A percentile compares a stretch with the other conserved stretches of the same genome.
Evolutionary conservation across 2,113 vertebrate genomes (phyloP).

Genomic region (Bostrychus sinensis): DNA sequence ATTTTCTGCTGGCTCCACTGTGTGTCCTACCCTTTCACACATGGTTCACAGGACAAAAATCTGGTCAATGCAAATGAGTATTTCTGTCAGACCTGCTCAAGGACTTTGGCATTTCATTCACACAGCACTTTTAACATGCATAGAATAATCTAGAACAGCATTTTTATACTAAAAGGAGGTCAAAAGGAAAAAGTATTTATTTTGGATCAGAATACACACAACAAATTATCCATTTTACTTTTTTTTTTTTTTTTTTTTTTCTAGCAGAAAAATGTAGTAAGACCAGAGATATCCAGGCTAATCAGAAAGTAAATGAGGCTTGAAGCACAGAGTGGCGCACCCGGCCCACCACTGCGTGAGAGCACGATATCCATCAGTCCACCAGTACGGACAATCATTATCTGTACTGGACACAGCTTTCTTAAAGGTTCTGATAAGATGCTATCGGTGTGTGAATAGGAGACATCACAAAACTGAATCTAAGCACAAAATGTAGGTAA

Average conservation of each 20-base stretch:
- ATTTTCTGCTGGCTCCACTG: conserved; percentile 23
- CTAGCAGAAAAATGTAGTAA: too few species aligned
- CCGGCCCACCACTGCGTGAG: background rate
- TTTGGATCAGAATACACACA: background rate
- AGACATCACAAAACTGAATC: too few species aligned
- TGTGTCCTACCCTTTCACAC: conserved; percentile 30
- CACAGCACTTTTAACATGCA: background rate
- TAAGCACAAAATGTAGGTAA: too few species aligned
- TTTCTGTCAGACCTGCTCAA: conserved; percentile 16
- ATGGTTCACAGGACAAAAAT: conserved; percentile 27
- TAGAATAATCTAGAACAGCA: background rate
- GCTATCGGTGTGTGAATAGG: too few species aligned
- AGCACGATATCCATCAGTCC: background rate
- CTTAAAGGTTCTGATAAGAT: background rate
- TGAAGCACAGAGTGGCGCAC: conserved; percentile 3
- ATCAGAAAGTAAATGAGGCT: conserved; percentile 12
- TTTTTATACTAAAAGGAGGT: background rate
- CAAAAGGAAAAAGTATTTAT: background rate
- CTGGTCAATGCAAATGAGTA: conserved; percentile 22
- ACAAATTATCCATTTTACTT: too few species aligned
- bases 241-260: background rate
- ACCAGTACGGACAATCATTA: background rate
- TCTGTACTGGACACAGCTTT: background rate
- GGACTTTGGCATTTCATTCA: conserved; percentile 12
- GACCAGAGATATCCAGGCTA: conserved; percentile 8